phyloP scores from a whole-genome alignment of 1,140 invertebrate species.

The Nautilus pompilius region DNA sequence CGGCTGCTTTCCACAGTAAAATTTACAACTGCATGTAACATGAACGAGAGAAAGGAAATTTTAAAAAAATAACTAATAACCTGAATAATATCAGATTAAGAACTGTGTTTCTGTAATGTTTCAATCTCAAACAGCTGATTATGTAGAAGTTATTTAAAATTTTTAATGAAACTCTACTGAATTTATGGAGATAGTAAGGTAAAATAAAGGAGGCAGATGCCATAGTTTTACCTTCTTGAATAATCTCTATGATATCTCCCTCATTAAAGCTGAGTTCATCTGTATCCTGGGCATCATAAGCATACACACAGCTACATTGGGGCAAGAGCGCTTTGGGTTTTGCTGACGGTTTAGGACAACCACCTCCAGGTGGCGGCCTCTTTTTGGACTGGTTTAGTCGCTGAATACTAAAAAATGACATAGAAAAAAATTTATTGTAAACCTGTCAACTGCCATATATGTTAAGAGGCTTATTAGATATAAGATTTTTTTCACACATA shows the following conservation, averaged over 20 bases:
- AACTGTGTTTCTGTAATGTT: too few species aligned
- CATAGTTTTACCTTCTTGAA: constrained; percentile 65
- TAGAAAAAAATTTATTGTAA: background rate
- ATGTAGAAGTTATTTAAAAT: too few species aligned
- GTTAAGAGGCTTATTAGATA: background rate
- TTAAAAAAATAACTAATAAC: too few species aligned
- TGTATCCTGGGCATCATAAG: constrained; percentile 68
- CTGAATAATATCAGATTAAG: too few species aligned
- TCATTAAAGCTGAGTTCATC: constrained; percentile 68
- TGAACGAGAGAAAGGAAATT: too few species aligned
- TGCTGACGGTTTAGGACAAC: constrained; percentile 50
- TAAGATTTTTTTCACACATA: background rate
- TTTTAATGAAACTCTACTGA: too few species aligned
- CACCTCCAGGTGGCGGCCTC: constrained; percentile 39
- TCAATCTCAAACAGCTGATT: too few species aligned
- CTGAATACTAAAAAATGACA: constrained; percentile 45
- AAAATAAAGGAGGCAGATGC: too few species aligned
- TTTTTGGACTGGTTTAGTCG: constrained; percentile 29
- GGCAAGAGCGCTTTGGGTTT: constrained; percentile 58
- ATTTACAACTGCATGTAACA: too few species aligned
- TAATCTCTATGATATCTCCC: constrained; percentile 65
- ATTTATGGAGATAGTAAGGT: too few species aligned
- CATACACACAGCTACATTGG: constrained; percentile 64
- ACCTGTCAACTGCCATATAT: background rate
- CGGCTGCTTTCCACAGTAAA: too few species aligned